Base-by-base conservation (phyloP, 2,113 vertebrate genomes). In the Piliocolobus tephrosceles region DNA sequence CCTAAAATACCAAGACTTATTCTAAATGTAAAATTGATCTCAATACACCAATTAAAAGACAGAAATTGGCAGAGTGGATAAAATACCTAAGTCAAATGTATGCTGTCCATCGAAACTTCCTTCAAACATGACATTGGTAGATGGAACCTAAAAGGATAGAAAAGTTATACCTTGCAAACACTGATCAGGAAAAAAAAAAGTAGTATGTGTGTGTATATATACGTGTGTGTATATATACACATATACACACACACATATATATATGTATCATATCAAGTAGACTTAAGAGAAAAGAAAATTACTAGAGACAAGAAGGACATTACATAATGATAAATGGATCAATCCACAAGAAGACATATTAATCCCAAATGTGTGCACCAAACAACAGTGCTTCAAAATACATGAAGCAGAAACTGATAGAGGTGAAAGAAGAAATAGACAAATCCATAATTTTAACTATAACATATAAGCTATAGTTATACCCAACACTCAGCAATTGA, bases 21-120 rank as follows among this genome's bases (percentile, higher is more conserved):
- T 83, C 27, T 89, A 90, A 96, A 78, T 82, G 6, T 40, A 85
- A 96, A 58, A 30, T 64, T 96, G 23, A 20, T 79, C n/a, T 90
- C 76, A 50, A 68, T 78, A 66, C 1, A 78, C 6, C 50, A 93
- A 25, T 72, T 93, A 86, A 76, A 90, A 96, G 45, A 81, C 30
- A 75, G 66, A 92, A 35, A 78, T 45, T 64, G 10, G 50, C 17
- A 89, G 35, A 68, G 22, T 52, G 30, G 35, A 32, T 66, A 38
- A 38, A 75, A 87, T 16, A 25, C 16, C 8, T 35, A 88, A 58
- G 8, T n/a, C 50, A 87, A 75, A 88, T 45, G n/a, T 40, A 52
- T 75, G 13, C 45, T 93, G 2, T 95, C 75, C 52, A 50, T 81
- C 40, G 17, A 78, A 95, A 66, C 58, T 76, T 92, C 52, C 89